phyloP scores from a whole-genome alignment of 2,113 vertebrate species.

The Isichthys henryi region DNA sequence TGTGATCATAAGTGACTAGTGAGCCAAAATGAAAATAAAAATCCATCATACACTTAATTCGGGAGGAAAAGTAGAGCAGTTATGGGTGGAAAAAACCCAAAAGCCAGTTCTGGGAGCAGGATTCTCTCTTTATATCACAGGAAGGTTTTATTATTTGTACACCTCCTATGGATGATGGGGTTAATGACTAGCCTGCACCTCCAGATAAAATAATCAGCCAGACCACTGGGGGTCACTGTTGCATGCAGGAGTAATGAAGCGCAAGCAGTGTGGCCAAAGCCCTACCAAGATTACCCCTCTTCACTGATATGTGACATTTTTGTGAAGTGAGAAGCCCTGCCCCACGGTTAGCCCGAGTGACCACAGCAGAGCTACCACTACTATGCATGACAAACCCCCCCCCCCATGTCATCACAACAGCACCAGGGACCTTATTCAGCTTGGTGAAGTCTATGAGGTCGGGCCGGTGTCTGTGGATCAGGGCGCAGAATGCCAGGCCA shows the following conservation, averaged over 20 bases:
- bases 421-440: conserved; percentile 72
- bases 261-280: neutral
- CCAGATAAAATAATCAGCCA: neutral
- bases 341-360: neutral
- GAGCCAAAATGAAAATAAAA: neutral
- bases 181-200: neutral
- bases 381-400: neutral
- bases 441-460: conserved; percentile 86
- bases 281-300: neutral
- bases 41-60: neutral
- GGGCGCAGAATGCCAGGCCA: conserved; percentile 76
- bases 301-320: neutral
- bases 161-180: neutral
- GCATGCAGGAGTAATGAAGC: neutral
- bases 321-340: neutral
- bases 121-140: neutral
- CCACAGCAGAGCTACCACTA: conserved; percentile 24
- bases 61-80: neutral
- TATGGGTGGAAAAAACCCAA: neutral
- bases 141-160: neutral
- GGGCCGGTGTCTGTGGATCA: conserved; percentile 81
- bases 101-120: too few species aligned
- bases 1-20: neutral
- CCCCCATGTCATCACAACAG: neutral
- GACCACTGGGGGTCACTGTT: neutral